Conservation (phyloP, 2,888 invertebrate genomes). For the Neocrepidodera transversa region DNA sequence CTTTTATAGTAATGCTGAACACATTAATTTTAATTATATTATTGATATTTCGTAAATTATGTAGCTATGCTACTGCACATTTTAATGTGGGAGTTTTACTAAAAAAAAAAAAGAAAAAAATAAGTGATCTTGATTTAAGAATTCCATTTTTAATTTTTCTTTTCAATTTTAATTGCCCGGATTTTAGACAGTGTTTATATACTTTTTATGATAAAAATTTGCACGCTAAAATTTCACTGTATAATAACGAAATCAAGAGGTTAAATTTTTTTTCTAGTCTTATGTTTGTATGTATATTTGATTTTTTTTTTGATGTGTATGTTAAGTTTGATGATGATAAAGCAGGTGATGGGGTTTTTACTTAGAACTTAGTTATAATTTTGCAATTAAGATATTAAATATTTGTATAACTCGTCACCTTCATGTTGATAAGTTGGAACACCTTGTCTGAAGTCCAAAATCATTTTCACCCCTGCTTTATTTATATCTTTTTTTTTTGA, state of each 20-base stretch:
- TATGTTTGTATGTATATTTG: constrained; percentile 48
- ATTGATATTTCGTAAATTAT: constrained; percentile 28
- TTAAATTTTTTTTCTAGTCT: constrained; percentile 51
- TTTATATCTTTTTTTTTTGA: constrained; percentile 52
- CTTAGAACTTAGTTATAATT: constrained; percentile 50
- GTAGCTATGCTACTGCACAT: constrained; percentile 32
- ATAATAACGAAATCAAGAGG: constrained; percentile 39
- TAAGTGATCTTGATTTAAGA: constrained; percentile 24
- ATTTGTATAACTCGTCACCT: constrained; percentile 50
- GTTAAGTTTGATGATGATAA: constrained; percentile 49
- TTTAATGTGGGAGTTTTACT: constrained; percentile 39
- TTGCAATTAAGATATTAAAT: constrained; percentile 45
- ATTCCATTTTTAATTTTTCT: constrained; percentile 36
- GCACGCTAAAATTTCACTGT: constrained; percentile 43
- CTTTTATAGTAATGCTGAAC: constrained; percentile 46
- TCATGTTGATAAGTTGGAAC: constrained; percentile 43
- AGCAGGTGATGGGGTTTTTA: constrained; percentile 54
- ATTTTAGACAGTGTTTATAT: constrained; percentile 46
- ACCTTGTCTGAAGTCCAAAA: constrained; percentile 51
- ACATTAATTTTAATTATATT: constrained; percentile 35
- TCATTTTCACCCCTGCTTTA: constrained; percentile 52
- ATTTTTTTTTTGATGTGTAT: constrained; percentile 44
- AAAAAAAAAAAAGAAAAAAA: constrained; percentile 18
- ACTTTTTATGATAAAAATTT: constrained; percentile 44
- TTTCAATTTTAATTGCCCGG: constrained; percentile 37